Evolutionary conservation across 2,888 invertebrate genomes (phyloP), one percentile per base, ranked within the genome.

Genomic region (Therioaphis trifolii): DNA sequence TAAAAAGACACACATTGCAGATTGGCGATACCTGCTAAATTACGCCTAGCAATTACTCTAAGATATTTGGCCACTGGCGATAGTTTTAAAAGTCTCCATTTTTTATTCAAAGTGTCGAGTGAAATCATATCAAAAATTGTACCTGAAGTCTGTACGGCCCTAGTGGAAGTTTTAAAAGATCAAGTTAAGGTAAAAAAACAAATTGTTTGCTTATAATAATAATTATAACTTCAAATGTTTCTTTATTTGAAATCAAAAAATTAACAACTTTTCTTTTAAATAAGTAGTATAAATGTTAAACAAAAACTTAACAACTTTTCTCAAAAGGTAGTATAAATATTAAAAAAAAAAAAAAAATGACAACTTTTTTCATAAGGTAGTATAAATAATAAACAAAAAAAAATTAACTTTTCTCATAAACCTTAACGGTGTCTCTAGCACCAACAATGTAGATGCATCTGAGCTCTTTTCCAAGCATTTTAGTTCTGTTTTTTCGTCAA

Each of bases 51-150:
- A 7, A 69, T 69, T 69, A 46, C 69, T 1, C 4, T 46, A 46
- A 24, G 69, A 46, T 69, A 69, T 69, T 69, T 46, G 46, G 46
- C 69, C 69, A 69, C 68, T 21, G 68, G 21, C 24, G 68, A 68
- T 68, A 68, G 68, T 68, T 68, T 68, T 43, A 68, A 68, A 68
- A 66, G 66, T 68, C 43, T 68, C 43, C 43, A 68, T 21, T 43
- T 68, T 43, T 68, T 68, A 68, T 68, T 43, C 14, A 68, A 68
- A 68, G 68, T 68, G 43, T 66, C 40, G 0, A 68, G 43, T 68
- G 68, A 46, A 46, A 46, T 69, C 1, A 46, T 46, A 69, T 69
- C 69, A 24, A 69, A 46, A 69, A 69, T 69, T 69, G 69, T 69
- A 18, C 46, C 46, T 46, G 46, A 35, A 66, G 40, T 66, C 40